Evolutionary conservation across 2,113 vertebrate genomes (phyloP).

Genomic region (Sphaerodactylus townsendi): DNA sequence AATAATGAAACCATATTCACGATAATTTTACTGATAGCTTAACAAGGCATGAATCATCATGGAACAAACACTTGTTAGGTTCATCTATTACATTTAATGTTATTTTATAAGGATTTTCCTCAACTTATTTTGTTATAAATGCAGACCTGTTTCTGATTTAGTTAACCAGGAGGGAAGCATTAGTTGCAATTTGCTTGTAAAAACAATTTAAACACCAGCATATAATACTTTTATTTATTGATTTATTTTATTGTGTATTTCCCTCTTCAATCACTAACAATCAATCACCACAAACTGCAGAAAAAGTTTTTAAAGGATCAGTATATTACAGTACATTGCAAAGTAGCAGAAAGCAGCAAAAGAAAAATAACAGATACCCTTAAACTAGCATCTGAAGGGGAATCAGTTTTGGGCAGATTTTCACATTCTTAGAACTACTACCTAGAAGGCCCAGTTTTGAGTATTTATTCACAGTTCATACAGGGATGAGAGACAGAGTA

Average conservation of each 20-base stretch:
- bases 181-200: constrained; percentile 56
- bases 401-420: too few relatives aligned
- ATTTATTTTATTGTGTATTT: background rate
- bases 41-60: background rate
- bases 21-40: background rate
- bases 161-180: constrained; percentile 47
- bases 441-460: too few relatives aligned
- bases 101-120: constrained; percentile 35
- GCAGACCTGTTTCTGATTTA: constrained; percentile 38
- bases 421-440: too few relatives aligned
- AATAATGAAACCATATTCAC: background rate
- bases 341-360: too few relatives aligned
- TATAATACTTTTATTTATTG: background rate
- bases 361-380: too few relatives aligned
- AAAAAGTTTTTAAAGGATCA: too few relatives aligned
- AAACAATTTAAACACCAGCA: constrained; percentile 46
- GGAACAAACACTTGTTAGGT: background rate
- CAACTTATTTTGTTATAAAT: constrained; percentile 23
- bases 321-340: too few relatives aligned
- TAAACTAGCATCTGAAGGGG: too few relatives aligned
- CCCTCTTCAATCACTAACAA: background rate
- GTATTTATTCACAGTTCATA: too few relatives aligned
- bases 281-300: too few relatives aligned
- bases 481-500: too few relatives aligned
- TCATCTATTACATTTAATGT: background rate